Evolutionary conservation across 92 coral and sea anemone genomes (phyloP).

Genomic region (Scolanthus callimorphus): DNA sequence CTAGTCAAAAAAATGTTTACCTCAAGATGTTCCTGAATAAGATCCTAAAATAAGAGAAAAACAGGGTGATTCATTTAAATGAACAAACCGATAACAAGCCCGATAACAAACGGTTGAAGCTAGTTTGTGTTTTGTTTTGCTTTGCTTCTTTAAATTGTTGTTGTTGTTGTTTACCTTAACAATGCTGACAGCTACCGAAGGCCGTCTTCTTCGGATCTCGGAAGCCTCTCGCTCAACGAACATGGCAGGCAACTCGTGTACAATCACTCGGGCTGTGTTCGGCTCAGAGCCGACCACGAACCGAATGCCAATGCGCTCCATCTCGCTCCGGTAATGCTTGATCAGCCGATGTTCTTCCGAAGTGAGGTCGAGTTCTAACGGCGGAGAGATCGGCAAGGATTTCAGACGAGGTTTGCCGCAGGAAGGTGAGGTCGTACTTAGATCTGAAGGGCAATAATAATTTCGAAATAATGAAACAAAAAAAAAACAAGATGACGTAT

Average conservation of each 20-base stretch:
- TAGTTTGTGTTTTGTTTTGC: too few species aligned
- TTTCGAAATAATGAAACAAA: too few species aligned
- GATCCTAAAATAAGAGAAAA: conserved; percentile 51
- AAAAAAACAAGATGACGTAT: too few species aligned
- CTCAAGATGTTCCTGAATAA: conserved; percentile 80
- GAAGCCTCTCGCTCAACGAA: conserved; percentile 86
- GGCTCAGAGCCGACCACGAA: conserved; percentile 38
- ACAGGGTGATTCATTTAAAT: too few species aligned
- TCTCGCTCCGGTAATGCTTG: conserved; percentile 57
- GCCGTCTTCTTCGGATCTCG: conserved; percentile 70
- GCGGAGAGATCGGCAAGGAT: conserved; percentile 65
- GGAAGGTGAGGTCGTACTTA: conserved; percentile 23
- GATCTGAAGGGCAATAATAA: conserved; percentile 37
- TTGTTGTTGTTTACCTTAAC: too few species aligned
- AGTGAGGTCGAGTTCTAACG: conserved; percentile 59
- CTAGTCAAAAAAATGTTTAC: too few species aligned
- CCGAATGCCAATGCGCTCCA: conserved; percentile 73
- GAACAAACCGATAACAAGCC: too few species aligned
- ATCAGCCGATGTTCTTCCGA: conserved; percentile 65
- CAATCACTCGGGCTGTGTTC: conserved; percentile 21
- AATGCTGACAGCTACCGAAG: conserved; percentile 58
- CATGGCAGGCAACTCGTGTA: conserved; percentile 69
- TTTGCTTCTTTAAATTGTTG: too few species aligned
- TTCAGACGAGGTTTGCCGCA: conserved; percentile 37
- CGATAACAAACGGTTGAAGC: too few species aligned